phyloP scores from a whole-genome alignment of 2,113 vertebrate species.

The Periophthalmodon schlosseri region DNA sequence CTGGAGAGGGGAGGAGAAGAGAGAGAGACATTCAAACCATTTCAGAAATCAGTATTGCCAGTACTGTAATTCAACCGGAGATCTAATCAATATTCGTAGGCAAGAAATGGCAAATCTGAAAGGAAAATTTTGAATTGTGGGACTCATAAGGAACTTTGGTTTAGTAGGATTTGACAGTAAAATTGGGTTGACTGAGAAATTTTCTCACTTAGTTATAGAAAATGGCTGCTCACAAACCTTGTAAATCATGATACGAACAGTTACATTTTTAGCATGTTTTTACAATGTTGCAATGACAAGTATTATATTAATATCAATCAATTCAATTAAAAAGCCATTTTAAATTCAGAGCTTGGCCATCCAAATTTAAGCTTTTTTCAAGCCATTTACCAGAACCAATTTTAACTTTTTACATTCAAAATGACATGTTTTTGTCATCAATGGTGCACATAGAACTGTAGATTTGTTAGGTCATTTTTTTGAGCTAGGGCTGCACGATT shows the following conservation, averaged over 20 bases:
- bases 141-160: too few relatives aligned
- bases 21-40: constrained; percentile 23
- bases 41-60: constrained; percentile 53
- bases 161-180: background rate
- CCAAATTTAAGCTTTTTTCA: too few relatives aligned
- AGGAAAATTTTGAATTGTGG: too few relatives aligned
- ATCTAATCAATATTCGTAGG: background rate
- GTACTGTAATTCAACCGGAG: constrained; percentile 13
- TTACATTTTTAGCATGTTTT: too few relatives aligned
- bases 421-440: background rate
- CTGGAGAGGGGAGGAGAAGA: constrained; percentile 56
- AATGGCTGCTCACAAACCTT: background rate
- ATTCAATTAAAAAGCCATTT: background rate
- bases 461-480: background rate
- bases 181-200: background rate
- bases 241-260: too few relatives aligned
- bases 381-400: background rate
- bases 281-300: background rate
- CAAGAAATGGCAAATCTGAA: constrained; percentile 10
- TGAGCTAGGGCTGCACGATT: background rate
- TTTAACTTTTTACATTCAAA: background rate
- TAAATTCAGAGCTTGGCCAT: background rate
- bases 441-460: background rate
- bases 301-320: background rate
- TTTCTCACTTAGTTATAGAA: background rate